Percentiles rank a stretch among this genome's conserved stretches.
Evolutionary conservation across 2,113 vertebrate genomes (phyloP).

Genomic region (Pomatostomus ruficeps): DNA sequence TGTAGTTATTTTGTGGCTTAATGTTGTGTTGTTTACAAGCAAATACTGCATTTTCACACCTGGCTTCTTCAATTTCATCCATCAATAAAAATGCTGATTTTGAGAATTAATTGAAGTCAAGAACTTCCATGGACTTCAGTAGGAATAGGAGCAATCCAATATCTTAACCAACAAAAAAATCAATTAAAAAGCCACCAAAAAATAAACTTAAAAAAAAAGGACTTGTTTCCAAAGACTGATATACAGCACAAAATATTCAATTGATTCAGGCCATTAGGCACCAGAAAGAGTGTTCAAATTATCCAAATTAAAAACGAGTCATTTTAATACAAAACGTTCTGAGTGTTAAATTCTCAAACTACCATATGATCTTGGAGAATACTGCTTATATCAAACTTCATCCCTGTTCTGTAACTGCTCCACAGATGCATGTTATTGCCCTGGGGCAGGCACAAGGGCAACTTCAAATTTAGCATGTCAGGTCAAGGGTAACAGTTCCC

Average conservation of each 20-base stretch:
- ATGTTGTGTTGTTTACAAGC: neutral
- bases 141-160: neutral
- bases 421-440: neutral
- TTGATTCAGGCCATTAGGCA: neutral
- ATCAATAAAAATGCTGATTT: neutral
- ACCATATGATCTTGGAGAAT: neutral
- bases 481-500: neutral
- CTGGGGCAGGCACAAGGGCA: neutral
- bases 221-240: neutral
- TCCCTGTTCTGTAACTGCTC: neutral
- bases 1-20: neutral
- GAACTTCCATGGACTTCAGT: neutral
- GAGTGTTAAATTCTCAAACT: neutral
- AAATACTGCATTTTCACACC: neutral
- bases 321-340: neutral
- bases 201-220: neutral
- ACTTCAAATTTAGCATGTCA: neutral
- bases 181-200: neutral
- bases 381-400: neutral
- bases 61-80: neutral
- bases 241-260: neutral
- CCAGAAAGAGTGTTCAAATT: neutral
- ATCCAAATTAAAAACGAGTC: neutral
- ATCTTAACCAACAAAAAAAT: neutral
- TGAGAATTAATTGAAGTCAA: neutral